A percentile compares a stretch with the other conserved stretches of the same genome.
phyloP scores from a whole-genome alignment of 1,140 invertebrate species.

The Augochlora pura region DNA sequence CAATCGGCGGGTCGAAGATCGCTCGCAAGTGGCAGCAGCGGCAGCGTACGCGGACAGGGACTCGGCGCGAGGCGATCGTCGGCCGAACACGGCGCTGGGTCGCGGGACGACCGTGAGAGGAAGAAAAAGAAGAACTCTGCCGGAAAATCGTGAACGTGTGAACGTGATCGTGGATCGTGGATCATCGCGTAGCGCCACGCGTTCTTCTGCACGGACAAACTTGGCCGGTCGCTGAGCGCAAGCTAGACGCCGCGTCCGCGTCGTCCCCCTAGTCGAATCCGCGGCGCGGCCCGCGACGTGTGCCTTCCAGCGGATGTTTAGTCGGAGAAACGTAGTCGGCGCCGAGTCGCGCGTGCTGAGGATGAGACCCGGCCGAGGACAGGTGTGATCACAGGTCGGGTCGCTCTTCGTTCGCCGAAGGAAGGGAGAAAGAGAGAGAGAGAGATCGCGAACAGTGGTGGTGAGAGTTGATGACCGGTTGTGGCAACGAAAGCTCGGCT shows the following conservation, averaged over 20 bases:
- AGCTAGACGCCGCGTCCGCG: not conserved
- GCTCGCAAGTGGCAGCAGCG: not conserved
- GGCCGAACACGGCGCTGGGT: too few species aligned
- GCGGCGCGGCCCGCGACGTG: slow-evolving; percentile 2
- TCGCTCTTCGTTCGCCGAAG: too few species aligned
- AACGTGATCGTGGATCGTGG: too few species aligned
- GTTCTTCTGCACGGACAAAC: not conserved
- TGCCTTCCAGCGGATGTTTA: slow-evolving; percentile 16
- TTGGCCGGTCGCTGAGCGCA: not conserved
- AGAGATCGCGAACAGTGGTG: too few species aligned
- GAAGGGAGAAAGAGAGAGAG: too few species aligned
- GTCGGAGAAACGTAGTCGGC: not conserved
- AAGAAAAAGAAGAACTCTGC: too few species aligned
- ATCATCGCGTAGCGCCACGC: not conserved
- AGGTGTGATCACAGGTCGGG: not conserved
- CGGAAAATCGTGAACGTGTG: too few species aligned
- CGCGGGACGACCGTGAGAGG: too few species aligned
- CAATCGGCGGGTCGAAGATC: not conserved
- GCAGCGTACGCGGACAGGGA: too few species aligned
- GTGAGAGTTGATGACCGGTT: too few species aligned
- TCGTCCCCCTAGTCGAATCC: not conserved
- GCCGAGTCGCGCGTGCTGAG: not conserved
- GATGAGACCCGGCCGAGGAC: not conserved
- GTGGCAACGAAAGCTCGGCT: not conserved
- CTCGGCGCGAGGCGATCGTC: too few species aligned